Evolutionary conservation across 2,113 vertebrate species (phyloP).

Genomic region (Acinonyx jubatus): DNA sequence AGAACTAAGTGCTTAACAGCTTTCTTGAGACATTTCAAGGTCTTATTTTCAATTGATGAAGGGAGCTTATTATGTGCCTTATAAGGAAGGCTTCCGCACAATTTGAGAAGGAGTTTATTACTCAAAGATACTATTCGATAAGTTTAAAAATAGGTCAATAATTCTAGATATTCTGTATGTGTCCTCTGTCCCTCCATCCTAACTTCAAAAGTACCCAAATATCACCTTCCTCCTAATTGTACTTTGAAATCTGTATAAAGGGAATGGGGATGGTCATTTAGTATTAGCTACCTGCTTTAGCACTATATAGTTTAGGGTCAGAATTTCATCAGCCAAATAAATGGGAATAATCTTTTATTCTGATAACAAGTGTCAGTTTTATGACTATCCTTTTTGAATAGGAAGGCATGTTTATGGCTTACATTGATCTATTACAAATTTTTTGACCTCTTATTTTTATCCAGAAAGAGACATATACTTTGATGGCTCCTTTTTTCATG

Average conservation of each 20-base stretch:
- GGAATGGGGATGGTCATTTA: not conserved
- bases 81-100: not conserved
- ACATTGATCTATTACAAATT: not conserved
- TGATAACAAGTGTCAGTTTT: not conserved
- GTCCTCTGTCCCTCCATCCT: not conserved
- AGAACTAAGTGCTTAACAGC: not conserved
- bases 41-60: not conserved
- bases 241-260: not conserved
- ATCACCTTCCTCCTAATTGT: not conserved
- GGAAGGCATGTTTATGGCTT: not conserved
- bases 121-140: not conserved
- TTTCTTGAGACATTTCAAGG: not conserved
- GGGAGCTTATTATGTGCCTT: not conserved
- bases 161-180: not conserved
- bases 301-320: not conserved
- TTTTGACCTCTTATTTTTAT: slow-evolving; percentile 18
- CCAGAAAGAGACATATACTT: not conserved
- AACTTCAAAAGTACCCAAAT: not conserved
- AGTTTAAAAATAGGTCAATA: not conserved
- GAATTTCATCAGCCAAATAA: slow-evolving; percentile 29
- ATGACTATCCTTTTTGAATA: not conserved
- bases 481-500: not conserved
- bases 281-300: not conserved
- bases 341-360: slow-evolving; percentile 3
- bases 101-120: not conserved